A percentile compares a stretch with the other conserved stretches of the same genome.
phyloP scores from a whole-genome alignment of 2,113 vertebrate genomes.

The Zapus hudsonius region DNA sequence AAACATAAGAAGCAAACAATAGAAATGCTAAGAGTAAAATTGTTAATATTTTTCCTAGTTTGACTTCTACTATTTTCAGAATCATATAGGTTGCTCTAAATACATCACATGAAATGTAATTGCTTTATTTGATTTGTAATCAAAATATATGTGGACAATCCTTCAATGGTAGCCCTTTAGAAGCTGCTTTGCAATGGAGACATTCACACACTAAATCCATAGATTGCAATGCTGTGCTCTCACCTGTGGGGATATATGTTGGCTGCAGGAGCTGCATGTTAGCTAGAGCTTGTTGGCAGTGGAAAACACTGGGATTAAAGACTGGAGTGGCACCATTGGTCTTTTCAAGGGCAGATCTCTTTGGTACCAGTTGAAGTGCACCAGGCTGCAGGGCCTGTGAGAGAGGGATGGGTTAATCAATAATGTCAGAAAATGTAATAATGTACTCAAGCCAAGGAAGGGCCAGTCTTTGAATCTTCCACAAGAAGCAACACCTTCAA shows the following conservation, averaged over 20 bases:
- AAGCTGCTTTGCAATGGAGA: not conserved
- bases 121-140: conserved; percentile 23
- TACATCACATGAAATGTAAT: conserved; percentile 7
- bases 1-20: conserved; percentile 71
- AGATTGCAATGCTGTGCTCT: conserved; percentile 74
- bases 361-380: conserved; percentile 93
- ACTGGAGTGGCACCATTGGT: conserved; percentile 92
- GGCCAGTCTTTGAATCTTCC: conserved; percentile 73
- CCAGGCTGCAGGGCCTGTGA: conserved; percentile 89
- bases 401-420: conserved; percentile 83
- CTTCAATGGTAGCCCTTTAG: not conserved
- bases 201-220: not conserved
- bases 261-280: conserved; percentile 97
- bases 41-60: conserved; percentile 64
- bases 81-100: not conserved
- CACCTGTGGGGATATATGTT: conserved; percentile 95
- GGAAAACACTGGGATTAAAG: conserved; percentile 96
- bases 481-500: conserved; percentile 49
- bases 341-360: conserved; percentile 96
- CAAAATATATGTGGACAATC: not conserved
- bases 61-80: conserved; percentile 30
- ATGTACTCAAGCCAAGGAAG: conserved; percentile 54
- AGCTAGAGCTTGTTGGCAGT: conserved; percentile 98
- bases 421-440: conserved; percentile 60
- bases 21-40: conserved; percentile 73